phyloP scores from a whole-genome alignment of 2,113 vertebrate species.

The Plecturocebus donacophilus region DNA sequence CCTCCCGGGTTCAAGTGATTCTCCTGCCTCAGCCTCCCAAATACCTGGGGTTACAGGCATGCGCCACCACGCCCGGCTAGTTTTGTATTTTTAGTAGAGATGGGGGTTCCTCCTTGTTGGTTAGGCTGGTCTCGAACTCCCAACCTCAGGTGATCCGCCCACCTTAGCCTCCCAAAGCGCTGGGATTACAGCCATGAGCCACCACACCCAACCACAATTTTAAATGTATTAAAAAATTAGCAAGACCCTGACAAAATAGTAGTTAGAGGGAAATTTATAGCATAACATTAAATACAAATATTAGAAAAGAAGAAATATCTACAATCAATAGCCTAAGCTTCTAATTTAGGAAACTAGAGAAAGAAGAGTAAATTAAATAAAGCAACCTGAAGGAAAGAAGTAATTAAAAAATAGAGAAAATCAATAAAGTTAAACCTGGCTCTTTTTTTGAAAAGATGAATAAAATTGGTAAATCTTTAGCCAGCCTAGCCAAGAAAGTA shows the following conservation, averaged over 20 bases:
- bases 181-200: too few species aligned
- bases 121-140: too few species aligned
- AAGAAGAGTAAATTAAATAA: not conserved
- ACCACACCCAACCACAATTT: not conserved
- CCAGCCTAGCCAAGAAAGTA: not conserved
- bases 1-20: too few species aligned
- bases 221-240: not conserved
- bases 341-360: not conserved
- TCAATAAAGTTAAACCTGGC: not conserved
- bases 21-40: too few species aligned
- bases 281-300: not conserved
- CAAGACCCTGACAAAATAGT: not conserved
- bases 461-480: not conserved
- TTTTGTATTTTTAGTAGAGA: too few species aligned
- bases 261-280: not conserved
- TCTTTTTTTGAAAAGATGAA: not conserved
- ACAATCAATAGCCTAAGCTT: not conserved
- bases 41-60: too few species aligned
- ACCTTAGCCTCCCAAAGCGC: too few species aligned
- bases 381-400: not conserved
- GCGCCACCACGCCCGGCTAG: too few species aligned
- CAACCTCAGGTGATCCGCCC: too few species aligned
- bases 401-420: not conserved
- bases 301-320: slow-evolving; percentile 13
- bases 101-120: too few species aligned